Evolutionary conservation across 2,113 vertebrate genomes (phyloP).

Genomic region (Strix aluco): DNA sequence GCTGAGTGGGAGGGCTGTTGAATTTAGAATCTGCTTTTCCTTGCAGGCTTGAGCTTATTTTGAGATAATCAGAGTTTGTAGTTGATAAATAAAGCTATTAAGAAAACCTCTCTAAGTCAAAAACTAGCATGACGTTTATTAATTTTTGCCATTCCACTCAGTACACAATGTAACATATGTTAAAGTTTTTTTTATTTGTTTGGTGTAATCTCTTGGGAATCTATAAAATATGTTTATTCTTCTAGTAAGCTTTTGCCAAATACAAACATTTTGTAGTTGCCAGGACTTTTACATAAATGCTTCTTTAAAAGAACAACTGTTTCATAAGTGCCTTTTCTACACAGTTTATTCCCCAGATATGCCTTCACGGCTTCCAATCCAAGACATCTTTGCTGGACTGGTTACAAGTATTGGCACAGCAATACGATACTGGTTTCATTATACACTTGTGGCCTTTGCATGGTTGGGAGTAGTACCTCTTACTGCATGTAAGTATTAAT

Average conservation of each 20-base stretch:
- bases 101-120: background rate
- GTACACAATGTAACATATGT: background rate
- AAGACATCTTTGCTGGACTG: constrained; percentile 98
- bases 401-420: constrained; percentile 98
- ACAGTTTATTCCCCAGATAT: constrained; percentile 99
- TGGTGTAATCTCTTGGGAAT: background rate
- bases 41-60: background rate
- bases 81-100: background rate
- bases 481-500: constrained; percentile 92
- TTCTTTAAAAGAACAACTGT: background rate
- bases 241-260: background rate
- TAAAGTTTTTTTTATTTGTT: background rate
- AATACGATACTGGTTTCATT: constrained; percentile 99
- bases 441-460: constrained; percentile 98
- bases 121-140: background rate
- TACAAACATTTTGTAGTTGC: background rate
- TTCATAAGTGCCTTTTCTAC: constrained; percentile 18
- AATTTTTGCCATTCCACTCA: background rate
- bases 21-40: background rate
- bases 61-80: background rate
- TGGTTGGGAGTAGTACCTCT: constrained; percentile 99
- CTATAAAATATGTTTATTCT: background rate
- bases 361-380: constrained; percentile 97
- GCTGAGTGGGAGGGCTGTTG: background rate
- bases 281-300: background rate